These are phyloP conservation scores for Mormyrus iriodes DNA, from an alignment of 2,113 vertebrate species.

Conservation along the genomic window DNA sequence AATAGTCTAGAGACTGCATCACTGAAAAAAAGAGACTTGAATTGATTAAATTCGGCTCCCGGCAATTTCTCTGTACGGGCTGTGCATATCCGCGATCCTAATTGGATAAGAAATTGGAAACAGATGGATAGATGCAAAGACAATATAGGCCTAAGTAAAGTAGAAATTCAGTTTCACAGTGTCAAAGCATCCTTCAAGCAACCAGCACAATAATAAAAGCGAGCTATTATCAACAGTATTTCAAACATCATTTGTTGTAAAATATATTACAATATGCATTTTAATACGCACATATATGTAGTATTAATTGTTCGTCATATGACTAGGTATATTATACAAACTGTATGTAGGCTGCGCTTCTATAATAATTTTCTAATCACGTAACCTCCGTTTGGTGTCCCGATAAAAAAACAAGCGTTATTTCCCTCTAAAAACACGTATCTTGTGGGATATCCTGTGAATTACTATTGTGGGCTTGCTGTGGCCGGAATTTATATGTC, in stretches of 20 bases:
- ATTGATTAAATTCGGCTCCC: neutral
- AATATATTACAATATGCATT: neutral
- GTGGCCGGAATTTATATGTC: neutral
- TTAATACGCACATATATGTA: neutral
- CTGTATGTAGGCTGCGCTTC: neutral
- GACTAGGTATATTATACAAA: neutral
- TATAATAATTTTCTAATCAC: neutral
- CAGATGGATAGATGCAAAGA: neutral
- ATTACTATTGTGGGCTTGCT: neutral
- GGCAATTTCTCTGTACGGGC: neutral
- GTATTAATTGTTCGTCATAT: neutral
- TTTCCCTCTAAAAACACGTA: neutral
- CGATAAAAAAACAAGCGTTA: neutral
- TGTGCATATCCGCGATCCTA: neutral
- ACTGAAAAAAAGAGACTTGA: neutral
- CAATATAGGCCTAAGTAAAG: neutral
- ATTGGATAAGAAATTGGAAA: neutral
- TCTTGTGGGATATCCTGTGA: neutral
- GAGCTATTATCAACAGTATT: neutral
- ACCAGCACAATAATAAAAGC: neutral
- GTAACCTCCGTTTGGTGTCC: neutral
- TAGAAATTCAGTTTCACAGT: neutral
- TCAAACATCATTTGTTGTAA: neutral
- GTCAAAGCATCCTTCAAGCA: neutral
- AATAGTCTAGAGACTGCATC: neutral